These are phyloP conservation scores for Dendrolimus punctatus DNA, from an alignment of 1,140 invertebrate genomes.

Conservation along the genomic window DNA sequence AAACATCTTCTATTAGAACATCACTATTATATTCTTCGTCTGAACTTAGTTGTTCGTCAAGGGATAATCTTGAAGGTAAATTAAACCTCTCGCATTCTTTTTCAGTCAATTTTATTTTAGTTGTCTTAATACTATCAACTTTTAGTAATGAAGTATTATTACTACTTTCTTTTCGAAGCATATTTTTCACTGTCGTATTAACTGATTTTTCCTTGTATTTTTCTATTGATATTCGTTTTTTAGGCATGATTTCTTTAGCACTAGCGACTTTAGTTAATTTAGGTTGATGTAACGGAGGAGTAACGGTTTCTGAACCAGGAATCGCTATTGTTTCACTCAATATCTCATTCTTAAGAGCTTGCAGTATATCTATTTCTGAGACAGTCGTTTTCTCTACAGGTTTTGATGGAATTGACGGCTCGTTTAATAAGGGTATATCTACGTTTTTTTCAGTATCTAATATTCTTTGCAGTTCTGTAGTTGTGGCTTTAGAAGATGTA, in stretches of 20 bases:
- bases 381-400: slow-evolving; percentile 29
- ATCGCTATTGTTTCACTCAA: slow-evolving; percentile 40
- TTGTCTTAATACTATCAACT: slow-evolving; percentile 45
- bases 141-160: slow-evolving; percentile 9
- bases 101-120: slow-evolving; percentile 61
- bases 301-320: slow-evolving; percentile 24
- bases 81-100: slow-evolving; percentile 75
- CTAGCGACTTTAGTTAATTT: slow-evolving; percentile 56
- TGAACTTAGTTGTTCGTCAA: slow-evolving; percentile 34
- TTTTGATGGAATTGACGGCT: slow-evolving; percentile 14
- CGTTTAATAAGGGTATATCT: slow-evolving; percentile 49
- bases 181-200: not conserved
- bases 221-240: slow-evolving; percentile 67
- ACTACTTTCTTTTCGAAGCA: not conserved
- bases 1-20: slow-evolving; percentile 28
- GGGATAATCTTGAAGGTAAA: slow-evolving; percentile 51
- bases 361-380: slow-evolving; percentile 66
- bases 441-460: slow-evolving; percentile 9
- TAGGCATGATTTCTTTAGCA: slow-evolving; percentile 41
- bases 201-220: slow-evolving; percentile 60
- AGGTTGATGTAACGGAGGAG: slow-evolving; percentile 50
- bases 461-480: not conserved
- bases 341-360: slow-evolving; percentile 67
- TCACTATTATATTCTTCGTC: slow-evolving; percentile 27
- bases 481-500: too few relatives aligned